Base-by-base conservation (phyloP, 2,888 invertebrate genomes). In the Leucoma salicis region DNA sequence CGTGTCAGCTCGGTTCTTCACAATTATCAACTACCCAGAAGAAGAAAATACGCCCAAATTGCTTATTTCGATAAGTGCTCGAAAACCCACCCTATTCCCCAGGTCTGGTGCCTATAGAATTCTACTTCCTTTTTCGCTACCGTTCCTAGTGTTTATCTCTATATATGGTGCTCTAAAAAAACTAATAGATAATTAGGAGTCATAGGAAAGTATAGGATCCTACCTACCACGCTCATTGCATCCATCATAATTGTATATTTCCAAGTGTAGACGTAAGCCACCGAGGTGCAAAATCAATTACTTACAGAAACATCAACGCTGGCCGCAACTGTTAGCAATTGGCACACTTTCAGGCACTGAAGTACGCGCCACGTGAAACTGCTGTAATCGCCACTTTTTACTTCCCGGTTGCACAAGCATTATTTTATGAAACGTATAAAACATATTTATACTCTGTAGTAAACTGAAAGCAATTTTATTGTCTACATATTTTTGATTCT, bases 331-430 rank as follows among this genome's bases (percentile, higher is more conserved):
- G 61, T 53, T 59, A 75, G 58, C 79, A 69, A 66, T 53, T 61
- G 76, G 61, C 80, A 70, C 63, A 75, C 78, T 81, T 81, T 80
- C 77, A 67, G 73, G 60, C 70, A 66, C 53, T 47, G 48, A 40
- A 34, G 34, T 14, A 57, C 58, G 53, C 65, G 72, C 66, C 70
- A 63, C 60, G 53, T 46, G 57, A 57, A 49, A 53, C 49, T 52
- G 43, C 56, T 61, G 63, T 57, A 65, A 63, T 52, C 47, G 33
- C n/a, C n/a, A 42, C 39, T 54, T 51, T 58, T 52, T 47, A 57
- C 49, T 64, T 65, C 57, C 57, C 54, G 31, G 40, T 59, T 51
- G 54, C 42, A 42, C 33, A 45, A 57, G 5, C 2, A 13, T 29
- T 27, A 11, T 18, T 59, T 56, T 53, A 52, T 56, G 47, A 56